Evolutionary conservation across 2,888 invertebrate species (phyloP), one percentile per base, ranked within the genome.

Genomic region (Pachymerium ferrugineum): DNA sequence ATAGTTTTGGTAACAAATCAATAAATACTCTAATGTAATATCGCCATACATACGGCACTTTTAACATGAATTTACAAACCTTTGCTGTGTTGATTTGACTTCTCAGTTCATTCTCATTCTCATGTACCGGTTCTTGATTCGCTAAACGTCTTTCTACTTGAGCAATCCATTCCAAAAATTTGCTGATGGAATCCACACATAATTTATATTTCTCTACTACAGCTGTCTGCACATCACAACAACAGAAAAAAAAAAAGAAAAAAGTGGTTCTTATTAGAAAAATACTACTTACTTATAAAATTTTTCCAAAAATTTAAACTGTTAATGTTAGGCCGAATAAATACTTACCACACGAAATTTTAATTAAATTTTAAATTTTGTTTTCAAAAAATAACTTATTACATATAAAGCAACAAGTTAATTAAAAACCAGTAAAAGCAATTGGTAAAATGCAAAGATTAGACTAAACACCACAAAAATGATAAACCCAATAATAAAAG

Each of bases 151-250:
- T 89, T 83, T 96, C 95, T 8, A 94, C 86, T 76, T 90, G 90
- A 28, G 88, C 87, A 78, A 96, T 90, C 94, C 94, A 95, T 83
- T 91, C 90, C 79, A 94, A 85, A 75, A 95, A 86, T 81, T 92
- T 92, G 76, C 89, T 89, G 75, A 94, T 86, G 54, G 90, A 91
- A 82, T 94, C 93, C 83, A 93, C 93, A 84, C 94, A 94, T 79
- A 92, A 86, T 82, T 91, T 91, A 87, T 94, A 95, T 84, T 94
- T 94, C 83, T 95, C 95, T 85, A 94, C 92, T 79, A 94, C 92
- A 81, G 94, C 94, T 92, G 94, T 93, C 95, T 95, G 74, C 62
- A 77, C 73, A 54, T 25, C 54, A 47, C 25, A 47, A 29, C 2
- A 62, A 54, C 29, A 31, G 25, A 6, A 54, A 3, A 14, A 10